Evolutionary conservation across 2,797 vertebrate species (phyloP), one percentile per base, ranked within the genome.

Genomic region (Alectoris magna): DNA sequence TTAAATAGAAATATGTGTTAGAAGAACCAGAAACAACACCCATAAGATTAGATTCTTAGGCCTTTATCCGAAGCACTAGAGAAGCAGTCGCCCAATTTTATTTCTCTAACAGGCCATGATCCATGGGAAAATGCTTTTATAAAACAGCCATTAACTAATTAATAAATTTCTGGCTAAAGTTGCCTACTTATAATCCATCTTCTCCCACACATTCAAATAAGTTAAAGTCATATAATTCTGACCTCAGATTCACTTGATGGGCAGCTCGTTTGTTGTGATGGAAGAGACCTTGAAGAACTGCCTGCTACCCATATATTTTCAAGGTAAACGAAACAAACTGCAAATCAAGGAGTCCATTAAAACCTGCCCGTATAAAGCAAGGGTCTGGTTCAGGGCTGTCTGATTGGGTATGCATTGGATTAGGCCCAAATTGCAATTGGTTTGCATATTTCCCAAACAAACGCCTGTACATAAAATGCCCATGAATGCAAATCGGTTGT

Each of bases 391-490:
- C 88, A 88, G 86, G 79, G 51, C 59, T 70, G 43, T 29, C 79
- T 59, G 46, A 60, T 56, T 75, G 70, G 73, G n/a, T 84, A 87
- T 95, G 76, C 77, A 34, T 62, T 88, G 94, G 80, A 71, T 49
- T 72, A 48, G 48, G 49, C 58, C 77, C 91, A 93, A 74, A 82
- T 15, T 95, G 71, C 74, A 93, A 82, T 88, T 84, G 79, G 80
- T 95, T 94, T 96, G 83, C 89, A 93, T 95, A 74, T 82, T 95
- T 94, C 85, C 64, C 93, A 92, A 96, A 95, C 79, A 93, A 94
- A 93, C 34, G 44, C 60, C 74, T 73, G 68, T 62, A 43, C 49
- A 72, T 82, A 92, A 91, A 84, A 91, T 85, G 76, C 76, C 89
- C 82, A 84, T 90, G 83, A 92, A 95, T 95, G 95, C 92, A 95